These are phyloP conservation scores for Hemicentrotus pulcherrimus DNA, from an alignment of 35 echinoderm and acorn worm species.

Conservation along the genomic window DNA sequence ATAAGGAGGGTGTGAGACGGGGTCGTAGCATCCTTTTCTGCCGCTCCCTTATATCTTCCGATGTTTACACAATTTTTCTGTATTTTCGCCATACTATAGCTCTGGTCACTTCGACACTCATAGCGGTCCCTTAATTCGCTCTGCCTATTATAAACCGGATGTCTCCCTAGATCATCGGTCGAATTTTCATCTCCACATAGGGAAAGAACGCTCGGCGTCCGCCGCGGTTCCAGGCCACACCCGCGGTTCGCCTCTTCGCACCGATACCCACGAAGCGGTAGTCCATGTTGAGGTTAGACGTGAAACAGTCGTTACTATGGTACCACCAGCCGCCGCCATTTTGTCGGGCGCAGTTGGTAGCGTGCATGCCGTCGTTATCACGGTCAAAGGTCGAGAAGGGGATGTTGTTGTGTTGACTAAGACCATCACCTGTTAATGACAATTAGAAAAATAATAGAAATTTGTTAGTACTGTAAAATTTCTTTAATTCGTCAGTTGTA, in stretches of 20 bases:
- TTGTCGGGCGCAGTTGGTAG: conserved; percentile 29
- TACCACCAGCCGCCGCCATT: conserved; percentile 65
- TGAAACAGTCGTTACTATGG: conserved; percentile 51
- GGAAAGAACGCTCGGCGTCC: not conserved
- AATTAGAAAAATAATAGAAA: not conserved
- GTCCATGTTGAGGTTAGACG: conserved; percentile 55
- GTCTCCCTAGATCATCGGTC: conserved; percentile 1
- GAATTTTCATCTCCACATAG: conserved; percentile 46
- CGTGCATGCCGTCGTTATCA: conserved; percentile 40
- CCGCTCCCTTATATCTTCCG: too few relatives aligned
- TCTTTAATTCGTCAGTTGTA: too few relatives aligned
- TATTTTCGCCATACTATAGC: too few relatives aligned
- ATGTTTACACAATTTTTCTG: too few relatives aligned
- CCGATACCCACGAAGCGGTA: conserved; percentile 28
- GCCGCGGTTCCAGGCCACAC: not conserved
- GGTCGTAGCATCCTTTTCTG: too few relatives aligned
- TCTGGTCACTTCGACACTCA: too few relatives aligned
- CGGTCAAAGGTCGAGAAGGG: conserved; percentile 58
- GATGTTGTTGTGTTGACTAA: conserved; percentile 41
- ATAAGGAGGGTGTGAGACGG: too few relatives aligned
- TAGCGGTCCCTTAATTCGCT: too few relatives aligned
- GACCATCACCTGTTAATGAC: conserved; percentile 40
- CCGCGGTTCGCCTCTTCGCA: conserved; percentile 4
- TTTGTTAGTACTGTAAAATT: too few relatives aligned
- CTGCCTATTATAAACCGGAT: too few relatives aligned